Base-by-base conservation (phyloP, 2,797 vertebrate genomes). In the Coracias cyanogaster region DNA sequence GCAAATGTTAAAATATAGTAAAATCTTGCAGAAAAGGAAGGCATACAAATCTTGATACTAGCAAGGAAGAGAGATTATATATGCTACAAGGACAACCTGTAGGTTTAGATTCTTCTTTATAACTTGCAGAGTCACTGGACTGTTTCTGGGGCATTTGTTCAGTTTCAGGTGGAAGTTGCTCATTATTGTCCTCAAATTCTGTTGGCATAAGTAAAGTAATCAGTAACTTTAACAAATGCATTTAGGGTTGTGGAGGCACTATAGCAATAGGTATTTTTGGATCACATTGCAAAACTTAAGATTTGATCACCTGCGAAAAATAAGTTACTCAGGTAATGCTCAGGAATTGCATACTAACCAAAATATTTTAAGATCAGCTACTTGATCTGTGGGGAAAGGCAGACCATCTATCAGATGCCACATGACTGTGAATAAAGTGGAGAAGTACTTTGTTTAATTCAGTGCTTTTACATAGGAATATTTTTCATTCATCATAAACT, bases 61-160 rank as follows among this genome's bases (percentile, higher is more conserved):
- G 31, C 29, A 71, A 82, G 43, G 69, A 43, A 55, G 15, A 80
- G 31, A 81, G 21, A 73, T 43, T 28, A 26, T 17, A 65, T 25
- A 8, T 26, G 18, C 41, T 51, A 57, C 25, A 86, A 86, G n/a
- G 29, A 87, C 35, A 89, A 95, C 94, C 94, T 94, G 67, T 37
- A 43, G 33, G 51, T 69, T 62, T 61, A 33, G 55, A 39, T 72
- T 93, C 92, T 74, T 71, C 74, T 70, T 82, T 46, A 45, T 48
- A 52, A n/a, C 4, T 21, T 69, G n/a, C n/a, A 52, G 87, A 67
- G 58, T 79, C 78, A 61, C 20, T 20, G 33, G 52, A 39, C 66
- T 87, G 65, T 79, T 66, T n/a, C 73, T 61, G n/a, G 60, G n/a
- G 9, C 6, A 19, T 45, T 54, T 94, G 70, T 39, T 86, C 45